phyloP scores from a whole-genome alignment of 2,797 vertebrate genomes.

The Cuniculus paca region DNA sequence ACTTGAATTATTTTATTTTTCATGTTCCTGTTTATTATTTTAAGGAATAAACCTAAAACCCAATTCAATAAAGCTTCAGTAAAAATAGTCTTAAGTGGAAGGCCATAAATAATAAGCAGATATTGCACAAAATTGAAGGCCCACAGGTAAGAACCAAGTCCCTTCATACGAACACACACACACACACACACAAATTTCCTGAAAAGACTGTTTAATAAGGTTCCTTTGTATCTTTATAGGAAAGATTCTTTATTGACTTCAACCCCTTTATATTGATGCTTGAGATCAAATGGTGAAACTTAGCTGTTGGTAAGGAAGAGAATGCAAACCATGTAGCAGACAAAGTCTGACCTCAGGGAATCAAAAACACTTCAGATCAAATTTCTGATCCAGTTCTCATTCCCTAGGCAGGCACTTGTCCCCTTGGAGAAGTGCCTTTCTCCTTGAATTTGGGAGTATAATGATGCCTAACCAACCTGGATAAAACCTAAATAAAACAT shows the following conservation, averaged over 20 bases:
- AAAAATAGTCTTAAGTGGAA: not conserved
- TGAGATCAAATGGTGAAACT: not conserved
- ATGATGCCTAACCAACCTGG: not conserved
- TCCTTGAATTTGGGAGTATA: not conserved
- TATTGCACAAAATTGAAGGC: not conserved
- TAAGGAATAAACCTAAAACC: conserved; percentile 48
- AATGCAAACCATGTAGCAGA: not conserved
- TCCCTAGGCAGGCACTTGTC: not conserved
- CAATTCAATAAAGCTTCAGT: not conserved
- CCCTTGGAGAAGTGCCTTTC: not conserved
- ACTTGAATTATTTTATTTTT: not conserved
- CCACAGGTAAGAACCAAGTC: not conserved
- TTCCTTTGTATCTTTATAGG: not conserved
- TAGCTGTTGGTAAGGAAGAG: not conserved
- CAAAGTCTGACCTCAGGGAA: not conserved
- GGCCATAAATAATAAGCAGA: not conserved
- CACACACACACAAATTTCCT: not conserved
- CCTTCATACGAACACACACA: not conserved
- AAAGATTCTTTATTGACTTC: not conserved
- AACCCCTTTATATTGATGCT: not conserved
- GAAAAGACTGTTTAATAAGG: not conserved
- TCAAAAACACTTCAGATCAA: not conserved
- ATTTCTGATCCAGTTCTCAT: too few relatives aligned
- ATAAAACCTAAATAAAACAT: not conserved
- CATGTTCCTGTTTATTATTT: conserved; percentile 15